phyloP scores from a whole-genome alignment of 1,140 invertebrate genomes.

The Agraylea sexmaculata region DNA sequence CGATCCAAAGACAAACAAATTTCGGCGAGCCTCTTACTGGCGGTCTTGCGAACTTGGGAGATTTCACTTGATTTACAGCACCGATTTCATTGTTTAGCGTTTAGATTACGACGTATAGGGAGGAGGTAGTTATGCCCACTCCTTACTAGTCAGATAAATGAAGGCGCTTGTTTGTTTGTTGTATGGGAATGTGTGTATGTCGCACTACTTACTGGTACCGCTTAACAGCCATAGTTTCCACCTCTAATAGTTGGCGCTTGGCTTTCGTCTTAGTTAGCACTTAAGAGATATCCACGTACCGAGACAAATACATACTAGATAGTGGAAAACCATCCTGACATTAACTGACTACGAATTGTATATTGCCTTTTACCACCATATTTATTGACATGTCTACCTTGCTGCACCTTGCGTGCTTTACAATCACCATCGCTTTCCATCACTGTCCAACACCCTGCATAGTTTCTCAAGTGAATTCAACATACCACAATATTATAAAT shows the following conservation, averaged over 20 bases:
- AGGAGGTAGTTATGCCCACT: slow-evolving; percentile 17
- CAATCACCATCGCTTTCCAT: too few relatives aligned
- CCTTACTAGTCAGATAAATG: slow-evolving; percentile 13
- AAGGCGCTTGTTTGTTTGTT: slow-evolving; percentile 2
- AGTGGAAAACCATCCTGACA: too few relatives aligned
- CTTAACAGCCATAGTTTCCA: slow-evolving; percentile 22
- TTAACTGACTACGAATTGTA: too few relatives aligned
- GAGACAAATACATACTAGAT: too few relatives aligned
- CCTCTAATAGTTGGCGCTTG: slow-evolving; percentile 23
- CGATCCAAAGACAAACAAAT: too few relatives aligned
- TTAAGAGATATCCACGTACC: too few relatives aligned
- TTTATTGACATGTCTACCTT: too few relatives aligned
- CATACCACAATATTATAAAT: too few relatives aligned
- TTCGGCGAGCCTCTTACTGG: slow-evolving; percentile 13
- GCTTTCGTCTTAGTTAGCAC: slow-evolving; percentile 22
- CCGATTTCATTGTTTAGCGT: slow-evolving; percentile 23
- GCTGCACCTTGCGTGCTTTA: too few relatives aligned
- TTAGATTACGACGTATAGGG: slow-evolving; percentile 21
- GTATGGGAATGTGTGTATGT: slow-evolving; percentile 15
- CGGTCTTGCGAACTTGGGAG: slow-evolving; percentile 22
- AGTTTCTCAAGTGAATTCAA: too few relatives aligned
- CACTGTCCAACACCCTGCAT: too few relatives aligned
- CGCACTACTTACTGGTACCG: slow-evolving; percentile 19
- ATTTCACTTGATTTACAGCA: slow-evolving; percentile 21
- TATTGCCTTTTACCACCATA: too few relatives aligned